Conservation (phyloP, 2,113 vertebrate species). For the Rhynchomys soricoides region DNA sequence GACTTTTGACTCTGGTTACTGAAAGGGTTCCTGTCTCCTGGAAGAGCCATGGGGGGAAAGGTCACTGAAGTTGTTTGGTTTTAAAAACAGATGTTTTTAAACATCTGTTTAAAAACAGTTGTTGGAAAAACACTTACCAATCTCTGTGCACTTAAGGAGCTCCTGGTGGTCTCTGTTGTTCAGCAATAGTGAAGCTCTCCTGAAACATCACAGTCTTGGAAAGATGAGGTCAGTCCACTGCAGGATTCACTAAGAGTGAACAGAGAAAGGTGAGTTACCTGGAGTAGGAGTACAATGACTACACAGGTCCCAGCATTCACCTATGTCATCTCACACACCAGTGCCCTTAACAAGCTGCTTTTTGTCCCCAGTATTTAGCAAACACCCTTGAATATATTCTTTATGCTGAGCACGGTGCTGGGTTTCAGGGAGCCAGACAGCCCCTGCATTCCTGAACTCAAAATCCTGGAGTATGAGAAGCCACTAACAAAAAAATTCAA, state of each 20-base stretch:
- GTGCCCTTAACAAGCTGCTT: not conserved
- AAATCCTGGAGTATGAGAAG: not conserved
- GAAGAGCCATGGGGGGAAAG: not conserved
- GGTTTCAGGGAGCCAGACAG: not conserved
- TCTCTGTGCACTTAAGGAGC: not conserved
- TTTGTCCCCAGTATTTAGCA: not conserved
- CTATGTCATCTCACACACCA: not conserved
- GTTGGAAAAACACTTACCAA: not conserved
- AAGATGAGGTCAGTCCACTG: not conserved
- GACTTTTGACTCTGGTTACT: not conserved
- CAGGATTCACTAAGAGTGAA: not conserved
- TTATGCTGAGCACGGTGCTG: not conserved
- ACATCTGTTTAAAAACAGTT: too few species aligned
- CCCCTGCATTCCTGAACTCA: not conserved
- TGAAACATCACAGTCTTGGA: not conserved
- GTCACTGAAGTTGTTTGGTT: not conserved
- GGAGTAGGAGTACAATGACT: not conserved
- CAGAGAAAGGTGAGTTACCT: not conserved
- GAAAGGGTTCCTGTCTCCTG: not conserved
- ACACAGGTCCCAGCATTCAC: not conserved
- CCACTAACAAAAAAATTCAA: not conserved
- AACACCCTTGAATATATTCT: not conserved
- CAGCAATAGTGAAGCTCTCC: not conserved
- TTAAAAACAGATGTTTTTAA: conserved; percentile 24
- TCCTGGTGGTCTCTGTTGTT: not conserved